Conservation (phyloP, 2,888 invertebrate genomes). For the Erannis defoliaria region DNA sequence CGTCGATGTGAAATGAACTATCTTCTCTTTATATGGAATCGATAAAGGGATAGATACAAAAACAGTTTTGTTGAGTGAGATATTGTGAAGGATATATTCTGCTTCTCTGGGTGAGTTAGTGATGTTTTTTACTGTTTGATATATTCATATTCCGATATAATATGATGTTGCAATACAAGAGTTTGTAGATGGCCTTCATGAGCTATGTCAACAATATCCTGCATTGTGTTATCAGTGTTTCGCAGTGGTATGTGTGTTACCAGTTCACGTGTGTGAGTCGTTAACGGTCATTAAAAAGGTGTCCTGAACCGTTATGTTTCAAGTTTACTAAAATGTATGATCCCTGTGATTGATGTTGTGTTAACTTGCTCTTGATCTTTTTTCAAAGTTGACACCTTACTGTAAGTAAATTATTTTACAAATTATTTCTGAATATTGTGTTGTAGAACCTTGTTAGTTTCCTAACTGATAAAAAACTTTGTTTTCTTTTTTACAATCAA, state of each 20-base stretch:
- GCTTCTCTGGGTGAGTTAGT: conserved; percentile 56
- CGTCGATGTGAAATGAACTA: conserved; percentile 59
- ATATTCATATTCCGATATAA: conserved; percentile 28
- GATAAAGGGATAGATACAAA: conserved; percentile 75
- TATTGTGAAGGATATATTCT: conserved; percentile 57
- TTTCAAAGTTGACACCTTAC: background rate
- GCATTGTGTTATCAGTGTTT: conserved; percentile 40
- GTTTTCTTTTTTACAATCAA: too few relatives aligned
- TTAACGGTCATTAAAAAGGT: conserved; percentile 28
- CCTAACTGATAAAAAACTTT: background rate
- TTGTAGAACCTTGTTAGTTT: background rate
- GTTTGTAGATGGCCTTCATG: conserved; percentile 34
- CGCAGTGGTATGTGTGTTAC: conserved; percentile 32
- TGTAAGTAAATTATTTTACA: background rate
- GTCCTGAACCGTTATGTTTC: background rate
- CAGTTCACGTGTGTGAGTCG: conserved; percentile 18
- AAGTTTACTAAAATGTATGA: background rate
- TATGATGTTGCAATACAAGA: conserved; percentile 28
- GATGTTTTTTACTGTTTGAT: conserved; percentile 32
- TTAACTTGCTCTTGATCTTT: conserved; percentile 1
- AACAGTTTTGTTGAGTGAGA: conserved; percentile 59
- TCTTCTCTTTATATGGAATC: conserved; percentile 76
- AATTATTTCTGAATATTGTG: background rate
- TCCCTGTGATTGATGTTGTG: background rate
- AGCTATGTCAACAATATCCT: conserved; percentile 39